Percentiles rank a stretch among this genome's conserved stretches.
These are phyloP conservation scores for Pristionchus japonicus DNA, from an alignment of 2,888 invertebrate species.

Conservation along the genomic window DNA sequence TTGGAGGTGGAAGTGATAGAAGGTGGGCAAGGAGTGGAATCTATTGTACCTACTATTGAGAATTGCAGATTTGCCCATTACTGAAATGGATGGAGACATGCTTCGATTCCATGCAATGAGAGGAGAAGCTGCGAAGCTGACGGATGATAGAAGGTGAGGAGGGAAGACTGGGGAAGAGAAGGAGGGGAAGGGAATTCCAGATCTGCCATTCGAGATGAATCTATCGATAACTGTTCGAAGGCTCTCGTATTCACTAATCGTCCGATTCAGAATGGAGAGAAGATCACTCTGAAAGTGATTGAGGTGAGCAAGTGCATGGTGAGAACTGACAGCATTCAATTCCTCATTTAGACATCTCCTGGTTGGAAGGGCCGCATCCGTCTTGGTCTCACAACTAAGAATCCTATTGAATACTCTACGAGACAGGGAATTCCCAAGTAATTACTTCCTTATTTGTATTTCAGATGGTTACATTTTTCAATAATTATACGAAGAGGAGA, in stretches of 20 bases:
- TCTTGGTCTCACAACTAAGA: neutral
- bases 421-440: neutral
- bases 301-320: neutral
- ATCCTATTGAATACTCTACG: neutral
- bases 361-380: neutral
- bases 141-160: conserved; percentile 10
- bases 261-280: neutral
- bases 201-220: neutral
- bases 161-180: neutral
- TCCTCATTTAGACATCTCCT: neutral
- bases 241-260: neutral
- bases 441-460: neutral
- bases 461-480: neutral
- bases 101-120: conserved; percentile 4
- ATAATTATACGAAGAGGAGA: too few relatives aligned
- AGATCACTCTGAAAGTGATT: neutral
- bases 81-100: neutral
- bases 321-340: neutral
- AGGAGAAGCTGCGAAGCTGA: neutral
- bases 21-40: neutral
- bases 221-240: neutral
- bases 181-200: neutral
- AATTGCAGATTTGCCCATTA: neutral
- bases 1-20: neutral
- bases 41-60: neutral